Base-by-base conservation (phyloP, 2,113 vertebrate species). In the Mormoops blainvillei region DNA sequence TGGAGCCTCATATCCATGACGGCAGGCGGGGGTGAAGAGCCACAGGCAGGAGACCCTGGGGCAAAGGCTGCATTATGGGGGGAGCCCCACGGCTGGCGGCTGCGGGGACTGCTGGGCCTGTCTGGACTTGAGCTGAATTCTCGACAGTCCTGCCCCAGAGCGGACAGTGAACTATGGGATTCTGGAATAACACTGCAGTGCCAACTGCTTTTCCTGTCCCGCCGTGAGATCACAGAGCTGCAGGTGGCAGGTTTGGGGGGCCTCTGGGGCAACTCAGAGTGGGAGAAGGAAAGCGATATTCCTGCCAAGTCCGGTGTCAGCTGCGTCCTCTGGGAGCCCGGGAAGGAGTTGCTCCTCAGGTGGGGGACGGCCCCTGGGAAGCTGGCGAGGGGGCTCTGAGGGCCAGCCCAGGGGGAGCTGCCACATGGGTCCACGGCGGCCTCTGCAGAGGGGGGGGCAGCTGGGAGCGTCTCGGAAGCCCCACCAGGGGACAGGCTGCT, bases 261-360 rank as follows among this genome's bases (percentile, higher is more conserved):
- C 58, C 97, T 97, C 38, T 96, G 97, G 41, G 96, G 86, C 92
- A 95, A 71, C 68, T 98, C 98, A 22, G 68, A 52, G 20, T 97
- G 96, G 61, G 89, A 97, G 24, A 91, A 80, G 38, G 98, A 97
- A 24, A 96, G 96, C 0, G 98, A 96, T 74, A 80, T 74, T 80
- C 96, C 90, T 33, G 22, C 90, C 83, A 89, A 92, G 70, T 94
- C 92, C 15, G 91, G 86, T 3, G 58, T 31, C 54, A 83, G 63
- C 67, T 93, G 97, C 68, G 89, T 71, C 78, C 94, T 87, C 1
- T 84, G 89, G 18, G 38, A 96, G 3, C 97, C 95, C 0, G 97
- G 93, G 18, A 97, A 97, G 5, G 97, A 97, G 82, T 93, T 95
- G 87, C 96, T 96, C 82, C 85, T 45, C 4, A 67, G 38, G 74